These are phyloP conservation scores for Megaceryle alcyon DNA, from an alignment of 2,797 vertebrate genomes.

Conservation along the genomic window DNA sequence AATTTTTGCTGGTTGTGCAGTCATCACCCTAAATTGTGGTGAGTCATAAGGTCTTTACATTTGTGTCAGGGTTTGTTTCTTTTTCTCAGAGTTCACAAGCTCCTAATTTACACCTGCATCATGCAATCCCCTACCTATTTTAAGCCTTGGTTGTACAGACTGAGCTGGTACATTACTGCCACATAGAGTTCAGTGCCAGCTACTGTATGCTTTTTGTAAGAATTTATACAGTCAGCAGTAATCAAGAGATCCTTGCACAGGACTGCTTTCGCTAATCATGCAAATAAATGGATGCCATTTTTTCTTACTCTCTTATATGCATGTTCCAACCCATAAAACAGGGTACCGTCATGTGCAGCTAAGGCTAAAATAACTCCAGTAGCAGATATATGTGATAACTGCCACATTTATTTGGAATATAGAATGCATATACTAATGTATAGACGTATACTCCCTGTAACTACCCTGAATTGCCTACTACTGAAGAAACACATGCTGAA, in stretches of 20 bases:
- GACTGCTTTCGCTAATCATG: neutral
- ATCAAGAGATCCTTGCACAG: neutral
- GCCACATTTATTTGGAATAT: neutral
- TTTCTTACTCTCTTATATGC: neutral
- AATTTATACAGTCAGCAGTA: neutral
- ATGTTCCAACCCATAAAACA: neutral
- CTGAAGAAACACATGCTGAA: slow-evolving; percentile 13
- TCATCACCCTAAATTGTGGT: neutral
- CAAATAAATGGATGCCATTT: neutral
- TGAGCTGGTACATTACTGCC: slow-evolving; percentile 36
- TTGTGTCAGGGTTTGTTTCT: neutral
- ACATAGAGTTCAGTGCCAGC: slow-evolving; percentile 47
- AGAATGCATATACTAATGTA: neutral
- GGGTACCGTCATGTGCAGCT: neutral
- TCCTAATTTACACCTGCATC: slow-evolving; percentile 16
- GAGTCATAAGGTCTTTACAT: neutral
- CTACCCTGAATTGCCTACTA: neutral
- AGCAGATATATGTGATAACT: neutral
- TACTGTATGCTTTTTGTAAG: neutral
- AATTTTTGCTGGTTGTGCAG: neutral
- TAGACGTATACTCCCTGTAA: neutral
- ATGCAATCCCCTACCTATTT: slow-evolving; percentile 15
- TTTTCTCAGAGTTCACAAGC: neutral
- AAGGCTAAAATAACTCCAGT: neutral
- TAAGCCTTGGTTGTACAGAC: neutral